A percentile compares a stretch with the other conserved stretches of the same genome.
These are phyloP conservation scores for Vandiemenella viatica DNA, from an alignment of 2,888 invertebrate genomes.

Conservation along the genomic window DNA sequence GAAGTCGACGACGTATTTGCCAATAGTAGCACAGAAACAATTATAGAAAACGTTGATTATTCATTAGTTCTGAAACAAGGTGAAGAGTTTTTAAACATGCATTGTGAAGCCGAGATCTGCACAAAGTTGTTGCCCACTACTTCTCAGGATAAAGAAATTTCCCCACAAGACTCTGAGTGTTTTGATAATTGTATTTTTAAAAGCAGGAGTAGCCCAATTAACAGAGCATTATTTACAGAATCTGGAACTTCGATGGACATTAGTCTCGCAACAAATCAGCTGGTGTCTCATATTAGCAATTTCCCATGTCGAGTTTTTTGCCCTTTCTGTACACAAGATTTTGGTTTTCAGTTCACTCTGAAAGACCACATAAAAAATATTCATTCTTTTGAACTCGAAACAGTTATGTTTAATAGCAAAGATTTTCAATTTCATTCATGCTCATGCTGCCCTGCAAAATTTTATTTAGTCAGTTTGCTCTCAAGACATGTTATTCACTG, in stretches of 20 bases:
- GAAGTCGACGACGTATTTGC: constrained; percentile 19
- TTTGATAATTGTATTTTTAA: no score
- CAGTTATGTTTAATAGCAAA: constrained; percentile 8
- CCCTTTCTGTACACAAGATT: constrained; percentile 20
- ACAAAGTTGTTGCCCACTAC: no score
- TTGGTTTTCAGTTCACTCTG: constrained; percentile 19
- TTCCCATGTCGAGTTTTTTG: constrained; percentile 20
- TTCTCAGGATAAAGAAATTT: no score
- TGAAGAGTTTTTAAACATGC: background rate
- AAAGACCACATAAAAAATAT: constrained; percentile 19
- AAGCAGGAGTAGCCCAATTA: no score
- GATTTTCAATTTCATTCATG: constrained; percentile 17
- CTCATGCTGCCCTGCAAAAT: constrained; percentile 20
- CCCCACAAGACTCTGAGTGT: no score
- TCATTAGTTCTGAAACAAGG: constrained; percentile 1
- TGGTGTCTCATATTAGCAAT: no score
- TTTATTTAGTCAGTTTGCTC: constrained; percentile 18
- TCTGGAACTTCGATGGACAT: no score
- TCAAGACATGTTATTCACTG: constrained; percentile 19
- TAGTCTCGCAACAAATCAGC: no score
- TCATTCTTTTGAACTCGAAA: constrained; percentile 17
- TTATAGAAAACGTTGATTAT: constrained; percentile 16
- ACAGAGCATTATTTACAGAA: no score
- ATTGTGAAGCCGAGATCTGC: no score
- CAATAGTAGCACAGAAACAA: constrained; percentile 20